Conservation (phyloP, 2,113 vertebrate genomes). For the Rostratula benghalensis region DNA sequence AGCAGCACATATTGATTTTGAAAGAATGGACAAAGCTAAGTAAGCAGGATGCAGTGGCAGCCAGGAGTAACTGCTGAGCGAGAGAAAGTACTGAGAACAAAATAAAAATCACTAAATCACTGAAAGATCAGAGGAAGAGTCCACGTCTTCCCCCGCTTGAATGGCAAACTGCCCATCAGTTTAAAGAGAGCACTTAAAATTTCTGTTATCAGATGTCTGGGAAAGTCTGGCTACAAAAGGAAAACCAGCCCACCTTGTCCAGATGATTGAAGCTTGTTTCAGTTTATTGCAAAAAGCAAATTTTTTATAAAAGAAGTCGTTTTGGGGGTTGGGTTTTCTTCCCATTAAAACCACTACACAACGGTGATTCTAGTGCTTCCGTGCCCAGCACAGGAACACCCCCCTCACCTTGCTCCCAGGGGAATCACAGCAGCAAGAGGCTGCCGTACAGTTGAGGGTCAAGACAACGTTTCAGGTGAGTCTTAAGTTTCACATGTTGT, state of each 20-base stretch:
- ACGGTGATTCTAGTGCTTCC: neutral
- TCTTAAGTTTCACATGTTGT: neutral
- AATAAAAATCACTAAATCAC: neutral
- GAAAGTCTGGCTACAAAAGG: neutral
- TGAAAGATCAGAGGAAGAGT: neutral
- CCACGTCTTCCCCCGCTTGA: rapidly evolving
- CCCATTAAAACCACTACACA: rapidly evolving
- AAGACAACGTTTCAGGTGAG: rapidly evolving
- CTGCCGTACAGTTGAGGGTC: neutral
- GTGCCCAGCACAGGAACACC: neutral
- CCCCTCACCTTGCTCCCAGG: neutral
- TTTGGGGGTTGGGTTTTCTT: neutral
- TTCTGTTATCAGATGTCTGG: neutral
- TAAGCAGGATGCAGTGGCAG: neutral
- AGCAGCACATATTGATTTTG: constrained; percentile 3
- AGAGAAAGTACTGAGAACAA: neutral
- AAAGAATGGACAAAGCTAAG: neutral
- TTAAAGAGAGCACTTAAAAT: neutral
- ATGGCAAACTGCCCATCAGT: constrained; percentile 3
- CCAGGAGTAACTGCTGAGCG: neutral
- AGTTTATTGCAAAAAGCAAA: neutral
- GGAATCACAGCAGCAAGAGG: neutral
- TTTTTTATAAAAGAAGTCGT: rapidly evolving
- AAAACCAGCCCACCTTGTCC: neutral
- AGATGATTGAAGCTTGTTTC: neutral